Evolutionary conservation across 1,140 invertebrate species (phyloP).

Genomic region (Drosophila bocqueti): DNA sequence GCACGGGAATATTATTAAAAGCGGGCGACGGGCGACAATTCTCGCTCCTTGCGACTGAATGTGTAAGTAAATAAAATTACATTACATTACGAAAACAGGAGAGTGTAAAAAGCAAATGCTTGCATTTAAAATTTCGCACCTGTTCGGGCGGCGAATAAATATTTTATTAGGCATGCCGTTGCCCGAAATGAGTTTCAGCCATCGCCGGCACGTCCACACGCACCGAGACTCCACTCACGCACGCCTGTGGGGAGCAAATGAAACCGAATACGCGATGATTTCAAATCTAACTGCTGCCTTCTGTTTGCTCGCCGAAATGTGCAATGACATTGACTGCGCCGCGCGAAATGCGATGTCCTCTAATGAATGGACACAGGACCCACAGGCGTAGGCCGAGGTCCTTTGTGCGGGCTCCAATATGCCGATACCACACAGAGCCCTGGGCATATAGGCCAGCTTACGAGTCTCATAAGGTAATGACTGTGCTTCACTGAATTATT

Average conservation of each 20-base stretch:
- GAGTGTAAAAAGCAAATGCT: slow-evolving; percentile 54
- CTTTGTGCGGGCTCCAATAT: slow-evolving; percentile 23
- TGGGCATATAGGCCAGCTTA: slow-evolving; percentile 1
- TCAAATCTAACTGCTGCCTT: slow-evolving; percentile 45
- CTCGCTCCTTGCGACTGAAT: slow-evolving; percentile 28
- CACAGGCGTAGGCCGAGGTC: slow-evolving; percentile 3
- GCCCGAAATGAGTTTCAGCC: slow-evolving; percentile 55
- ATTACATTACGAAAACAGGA: slow-evolving; percentile 52
- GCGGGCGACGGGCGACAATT: slow-evolving; percentile 32
- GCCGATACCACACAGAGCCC: background rate
- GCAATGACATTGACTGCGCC: slow-evolving; percentile 46
- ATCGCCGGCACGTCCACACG: slow-evolving; percentile 18
- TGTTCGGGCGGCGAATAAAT: slow-evolving; percentile 65
- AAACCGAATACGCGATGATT: slow-evolving; percentile 63
- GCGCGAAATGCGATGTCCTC: slow-evolving; percentile 55
- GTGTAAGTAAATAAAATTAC: slow-evolving; percentile 68
- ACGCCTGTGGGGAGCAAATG: slow-evolving; percentile 45
- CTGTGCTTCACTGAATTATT: background rate
- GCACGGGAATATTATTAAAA: slow-evolving; percentile 19
- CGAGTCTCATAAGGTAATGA: background rate
- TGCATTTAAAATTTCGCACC: slow-evolving; percentile 70
- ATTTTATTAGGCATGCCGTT: slow-evolving; percentile 62
- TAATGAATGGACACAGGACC: slow-evolving; percentile 65
- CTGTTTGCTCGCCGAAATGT: slow-evolving; percentile 38
- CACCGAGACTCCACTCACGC: slow-evolving; percentile 9